Base-by-base conservation (phyloP, 1,140 invertebrate genomes). In the Drosophila grimshawi region DNA sequence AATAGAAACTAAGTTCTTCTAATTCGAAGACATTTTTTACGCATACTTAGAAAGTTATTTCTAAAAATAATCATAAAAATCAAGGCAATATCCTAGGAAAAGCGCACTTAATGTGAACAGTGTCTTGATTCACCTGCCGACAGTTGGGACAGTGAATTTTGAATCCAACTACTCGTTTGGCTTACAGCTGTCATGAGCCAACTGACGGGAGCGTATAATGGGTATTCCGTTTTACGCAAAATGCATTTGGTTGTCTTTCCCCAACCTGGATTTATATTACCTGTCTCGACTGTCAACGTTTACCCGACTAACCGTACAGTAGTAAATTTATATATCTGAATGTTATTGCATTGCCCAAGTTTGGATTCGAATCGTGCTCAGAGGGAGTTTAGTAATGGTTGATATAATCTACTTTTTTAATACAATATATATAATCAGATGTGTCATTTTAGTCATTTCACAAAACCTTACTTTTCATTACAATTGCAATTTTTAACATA, bases 141-240 rank as follows among this genome's bases (percentile, higher is more conserved):
- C 57, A 60, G 11, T n/a, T 11, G 29, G 32, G 27, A 30, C 39
- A 32, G 48, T 32, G 29, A 30, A 32, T 51, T 51, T 51, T 29
- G 30, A 33, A n/a, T 33, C 30, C 30, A 11, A 27, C 11, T 6
- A 39, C 1, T 19, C 19, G 19, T 19, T 19, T 11, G 35, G 7
- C 35, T 10, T 27, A 30, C 29, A 41, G 5, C 39, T 57, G 39
- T 35, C 57, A 60, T 3, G 7, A 6, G 30, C 41, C n/a, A 59
- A 46, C 57, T 60, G 57, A 48, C 57, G 33, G 29, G 10, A 60
- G 4, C 43, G 32, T 60, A 48, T 35, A 60, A 60, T 48, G 45
- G 55, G 39, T 32, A 32, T 45, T 27, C 10, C 11, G 27, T 56
- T 41, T 2, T n/a, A 27, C 6, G 33, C 53, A 39, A 39, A 39